A percentile compares a stretch with the other conserved stretches of the same genome.
phyloP scores from a whole-genome alignment of 2,113 vertebrate species.

The Hippocampus guttulatus region DNA sequence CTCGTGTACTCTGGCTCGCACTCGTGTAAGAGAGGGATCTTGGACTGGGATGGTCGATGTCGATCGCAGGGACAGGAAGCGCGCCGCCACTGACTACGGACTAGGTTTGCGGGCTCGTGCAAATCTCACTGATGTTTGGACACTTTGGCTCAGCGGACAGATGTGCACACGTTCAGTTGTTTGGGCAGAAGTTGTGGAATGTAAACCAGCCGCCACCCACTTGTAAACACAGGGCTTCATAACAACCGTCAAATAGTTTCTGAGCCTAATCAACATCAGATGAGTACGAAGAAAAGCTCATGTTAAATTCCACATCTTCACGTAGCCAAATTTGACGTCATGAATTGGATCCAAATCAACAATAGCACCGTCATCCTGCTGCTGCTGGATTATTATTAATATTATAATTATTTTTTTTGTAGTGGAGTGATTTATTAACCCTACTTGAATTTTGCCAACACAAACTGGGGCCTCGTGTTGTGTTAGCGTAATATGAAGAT shows the following conservation, averaged over 20 bases:
- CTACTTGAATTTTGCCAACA: conserved; percentile 8
- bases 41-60: background rate
- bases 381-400: conserved; percentile 1
- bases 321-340: conserved; percentile 1
- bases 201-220: conserved; percentile 38
- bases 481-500: conserved; percentile 9
- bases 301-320: background rate
- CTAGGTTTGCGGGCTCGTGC: background rate
- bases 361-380: background rate
- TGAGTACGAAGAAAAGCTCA: background rate
- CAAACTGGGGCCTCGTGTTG: conserved; percentile 8
- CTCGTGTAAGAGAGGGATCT: background rate
- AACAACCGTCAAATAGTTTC: conserved; percentile 8
- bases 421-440: background rate
- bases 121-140: conserved; percentile 25
- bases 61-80: conserved; percentile 49
- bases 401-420: background rate
- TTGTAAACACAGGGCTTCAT: conserved; percentile 36
- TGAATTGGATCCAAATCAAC: conserved; percentile 7
- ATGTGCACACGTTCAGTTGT: conserved; percentile 21
- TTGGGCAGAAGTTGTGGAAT: conserved; percentile 34
- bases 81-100: background rate
- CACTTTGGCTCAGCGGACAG: conserved; percentile 23
- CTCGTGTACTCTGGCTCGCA: background rate
- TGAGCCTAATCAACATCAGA: conserved; percentile 1